These are phyloP conservation scores for Hartigia nigra DNA, from an alignment of 2,888 invertebrate genomes.

Conservation along the genomic window DNA sequence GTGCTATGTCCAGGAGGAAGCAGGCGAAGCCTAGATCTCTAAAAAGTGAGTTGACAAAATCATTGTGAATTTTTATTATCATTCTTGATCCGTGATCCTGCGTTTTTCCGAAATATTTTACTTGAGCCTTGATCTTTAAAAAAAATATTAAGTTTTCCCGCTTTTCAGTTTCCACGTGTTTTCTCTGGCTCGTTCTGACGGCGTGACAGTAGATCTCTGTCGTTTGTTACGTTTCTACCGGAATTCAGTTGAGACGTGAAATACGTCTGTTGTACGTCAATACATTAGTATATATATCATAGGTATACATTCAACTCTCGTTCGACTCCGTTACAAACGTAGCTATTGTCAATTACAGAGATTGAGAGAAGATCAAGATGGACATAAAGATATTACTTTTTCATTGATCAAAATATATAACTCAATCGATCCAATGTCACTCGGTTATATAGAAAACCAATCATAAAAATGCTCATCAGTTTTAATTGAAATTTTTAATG, in stretches of 20 bases:
- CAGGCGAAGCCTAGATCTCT: constrained; percentile 68
- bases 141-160: background rate
- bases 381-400: background rate
- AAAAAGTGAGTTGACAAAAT: constrained; percentile 62
- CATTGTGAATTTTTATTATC: background rate
- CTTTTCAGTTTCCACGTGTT: background rate
- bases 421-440: background rate
- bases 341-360: no score
- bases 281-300: no score
- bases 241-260: no score
- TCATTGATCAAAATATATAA: background rate
- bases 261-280: no score
- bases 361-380: background rate
- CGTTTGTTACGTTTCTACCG: no score
- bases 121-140: background rate
- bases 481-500: constrained; percentile 27
- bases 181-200: background rate
- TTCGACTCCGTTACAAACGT: no score
- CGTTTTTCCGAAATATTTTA: background rate
- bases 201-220: background rate
- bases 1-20: constrained; percentile 66
- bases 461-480: background rate
- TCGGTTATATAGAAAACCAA: background rate
- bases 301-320: no score
- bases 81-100: background rate